Conservation (phyloP, 2,888 invertebrate genomes). For the Cephus pygmeus region DNA sequence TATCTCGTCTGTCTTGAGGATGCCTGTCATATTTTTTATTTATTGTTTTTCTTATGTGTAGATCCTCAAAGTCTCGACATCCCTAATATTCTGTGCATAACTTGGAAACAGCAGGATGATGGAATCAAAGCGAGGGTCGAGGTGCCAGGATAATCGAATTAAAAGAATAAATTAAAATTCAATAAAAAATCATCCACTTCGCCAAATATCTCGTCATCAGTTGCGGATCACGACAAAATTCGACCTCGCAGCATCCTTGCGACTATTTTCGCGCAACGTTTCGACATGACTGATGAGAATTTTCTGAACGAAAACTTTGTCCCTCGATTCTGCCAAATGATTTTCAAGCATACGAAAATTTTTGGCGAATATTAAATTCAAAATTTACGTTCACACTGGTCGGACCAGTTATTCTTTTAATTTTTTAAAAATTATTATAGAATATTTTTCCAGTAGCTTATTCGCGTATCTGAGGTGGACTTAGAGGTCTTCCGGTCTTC, state of each 20-base stretch:
- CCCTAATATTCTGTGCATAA: neutral
- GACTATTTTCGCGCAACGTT: slow-evolving; percentile 59
- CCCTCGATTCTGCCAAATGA: slow-evolving; percentile 24
- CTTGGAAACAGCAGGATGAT: neutral
- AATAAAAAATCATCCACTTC: neutral
- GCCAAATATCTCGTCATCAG: neutral
- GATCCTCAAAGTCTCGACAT: neutral
- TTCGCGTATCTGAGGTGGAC: neutral
- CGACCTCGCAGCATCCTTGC: slow-evolving; percentile 57
- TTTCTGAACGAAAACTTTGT: slow-evolving; percentile 48
- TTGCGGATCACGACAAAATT: slow-evolving; percentile 28
- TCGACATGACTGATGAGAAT: slow-evolving; percentile 62
- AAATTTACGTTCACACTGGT: neutral
- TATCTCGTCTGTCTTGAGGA: neutral
- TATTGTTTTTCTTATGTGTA: neutral
- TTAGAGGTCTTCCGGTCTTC: neutral
- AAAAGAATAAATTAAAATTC: neutral
- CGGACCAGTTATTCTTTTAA: neutral
- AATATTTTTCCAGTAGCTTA: neutral
- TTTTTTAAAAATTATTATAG: neutral
- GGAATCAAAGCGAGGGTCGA: neutral
- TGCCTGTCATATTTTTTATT: neutral
- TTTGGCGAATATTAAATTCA: neutral
- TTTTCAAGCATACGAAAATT: neutral
- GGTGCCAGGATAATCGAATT: neutral